Evolutionary conservation across 2,888 invertebrate species (phyloP).

Genomic region (Scrobipalpa costella): DNA sequence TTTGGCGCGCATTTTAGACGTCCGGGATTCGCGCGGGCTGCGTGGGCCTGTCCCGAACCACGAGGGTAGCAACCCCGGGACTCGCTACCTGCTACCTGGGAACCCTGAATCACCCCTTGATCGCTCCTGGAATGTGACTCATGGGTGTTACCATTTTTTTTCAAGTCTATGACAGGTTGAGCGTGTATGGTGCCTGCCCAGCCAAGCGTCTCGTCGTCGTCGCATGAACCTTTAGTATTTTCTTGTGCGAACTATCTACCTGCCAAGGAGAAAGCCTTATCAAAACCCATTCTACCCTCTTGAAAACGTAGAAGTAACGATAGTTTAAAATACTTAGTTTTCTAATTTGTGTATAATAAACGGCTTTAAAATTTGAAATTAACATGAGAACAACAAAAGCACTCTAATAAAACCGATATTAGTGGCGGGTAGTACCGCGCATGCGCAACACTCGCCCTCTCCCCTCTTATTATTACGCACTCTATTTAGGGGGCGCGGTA

Average conservation of each 20-base stretch:
- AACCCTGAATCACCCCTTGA: background rate
- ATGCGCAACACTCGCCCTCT: conserved; percentile 62
- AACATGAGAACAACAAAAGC: conserved; percentile 58
- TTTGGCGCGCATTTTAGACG: too few species aligned
- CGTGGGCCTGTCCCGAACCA: too few species aligned
- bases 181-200: too few species aligned
- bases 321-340: background rate
- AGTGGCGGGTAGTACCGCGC: conserved; percentile 56
- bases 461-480: conserved; percentile 78
- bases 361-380: conserved; percentile 23
- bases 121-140: background rate
- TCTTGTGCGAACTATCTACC: too few species aligned
- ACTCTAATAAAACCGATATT: conserved; percentile 75
- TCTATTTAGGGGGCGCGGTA: conserved; percentile 79
- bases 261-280: too few species aligned
- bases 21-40: too few species aligned
- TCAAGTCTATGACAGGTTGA: background rate
- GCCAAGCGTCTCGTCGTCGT: too few species aligned
- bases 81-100: background rate
- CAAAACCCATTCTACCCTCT: background rate
- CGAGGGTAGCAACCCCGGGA: background rate
- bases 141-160: background rate
- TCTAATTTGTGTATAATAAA: conserved; percentile 9
- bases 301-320: background rate
- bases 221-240: background rate